Evolutionary conservation across 2,797 vertebrate genomes (phyloP), one percentile per base, ranked within the genome.

Genomic region (Danio jaintianensis): DNA sequence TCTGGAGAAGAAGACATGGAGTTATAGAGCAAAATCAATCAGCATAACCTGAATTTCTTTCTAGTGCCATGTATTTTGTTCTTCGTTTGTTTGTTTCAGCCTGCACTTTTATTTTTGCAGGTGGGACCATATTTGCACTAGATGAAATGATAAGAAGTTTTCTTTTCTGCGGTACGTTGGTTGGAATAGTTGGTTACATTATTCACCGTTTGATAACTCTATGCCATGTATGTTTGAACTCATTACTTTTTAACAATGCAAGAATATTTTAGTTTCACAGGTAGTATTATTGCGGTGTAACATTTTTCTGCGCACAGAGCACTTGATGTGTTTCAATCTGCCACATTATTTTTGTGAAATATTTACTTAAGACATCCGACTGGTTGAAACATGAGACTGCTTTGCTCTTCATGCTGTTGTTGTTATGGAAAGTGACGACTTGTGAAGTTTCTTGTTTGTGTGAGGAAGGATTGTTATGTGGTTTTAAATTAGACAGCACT

Each of bases 1-100:
- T 86, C 90, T 40, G 88, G 86, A 1, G 94, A 94, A 83, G 94
- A 95, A 87, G 94, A 94, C 84, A 95, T 95, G 94, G 94, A 95
- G 84, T 91, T 95, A 87, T 94, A 86, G 55, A 76, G 18, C 48
- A 22, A n/a, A 68, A 29, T 22, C 53, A 36, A 4, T 47, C 7
- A 59, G 55, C 20, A 45, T 73, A 18, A 12, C 9, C 10, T 58
- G 68, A 64, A 62, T 69, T 53, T 52, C 69, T 78, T 4, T 45
- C 3, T 48, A 47, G 56, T 77, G 77, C 80, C 82, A 82, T 55
- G 61, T 61, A 50, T 48, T 42, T 16, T 67, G 29, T 29, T 29
- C n/a, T n/a, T n/a, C n/a, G 29, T 20, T 20, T 20, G 13, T 74
- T 64, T 22, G 18, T 20, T 70, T 77, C 16, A 56, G 52, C 52